Conservation (phyloP, 2,113 vertebrate genomes). For the Picathartes gymnocephalus region DNA sequence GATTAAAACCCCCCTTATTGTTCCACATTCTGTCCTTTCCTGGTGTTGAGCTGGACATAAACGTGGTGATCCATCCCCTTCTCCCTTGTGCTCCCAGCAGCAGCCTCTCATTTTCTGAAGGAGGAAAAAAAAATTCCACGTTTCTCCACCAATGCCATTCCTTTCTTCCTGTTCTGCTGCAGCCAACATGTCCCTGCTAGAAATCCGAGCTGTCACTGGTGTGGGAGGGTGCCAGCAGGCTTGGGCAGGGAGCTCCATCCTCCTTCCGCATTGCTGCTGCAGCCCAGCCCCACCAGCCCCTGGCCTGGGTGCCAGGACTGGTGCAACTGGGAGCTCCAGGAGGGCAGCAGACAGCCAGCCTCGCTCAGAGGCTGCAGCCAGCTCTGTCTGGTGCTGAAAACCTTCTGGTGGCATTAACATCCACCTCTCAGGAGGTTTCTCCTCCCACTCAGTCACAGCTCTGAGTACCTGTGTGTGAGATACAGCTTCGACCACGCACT, state of each 20-base stretch:
- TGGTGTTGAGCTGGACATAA: background rate
- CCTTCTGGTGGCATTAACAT: background rate
- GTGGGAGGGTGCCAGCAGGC: conserved; percentile 29
- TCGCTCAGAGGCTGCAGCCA: background rate
- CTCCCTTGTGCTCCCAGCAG: background rate
- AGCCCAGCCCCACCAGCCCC: background rate
- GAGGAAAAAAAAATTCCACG: background rate
- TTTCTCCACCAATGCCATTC: background rate
- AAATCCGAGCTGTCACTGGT: background rate
- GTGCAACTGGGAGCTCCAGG: background rate
- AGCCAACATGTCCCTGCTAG: background rate
- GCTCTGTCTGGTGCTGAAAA: background rate
- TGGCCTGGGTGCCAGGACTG: background rate
- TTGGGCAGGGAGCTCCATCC: background rate
- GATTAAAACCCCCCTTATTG: background rate
- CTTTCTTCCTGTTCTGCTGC: background rate
- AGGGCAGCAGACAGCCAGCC: background rate
- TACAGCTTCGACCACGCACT: background rate
- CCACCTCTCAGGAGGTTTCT: background rate
- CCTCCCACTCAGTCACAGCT: background rate
- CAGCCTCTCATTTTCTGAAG: background rate
- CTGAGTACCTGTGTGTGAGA: background rate
- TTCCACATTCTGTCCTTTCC: background rate
- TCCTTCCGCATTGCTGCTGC: conserved; percentile 20
- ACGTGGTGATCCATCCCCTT: background rate